phyloP scores from a whole-genome alignment of 2,888 invertebrate genomes.

The Agrochola lota region DNA sequence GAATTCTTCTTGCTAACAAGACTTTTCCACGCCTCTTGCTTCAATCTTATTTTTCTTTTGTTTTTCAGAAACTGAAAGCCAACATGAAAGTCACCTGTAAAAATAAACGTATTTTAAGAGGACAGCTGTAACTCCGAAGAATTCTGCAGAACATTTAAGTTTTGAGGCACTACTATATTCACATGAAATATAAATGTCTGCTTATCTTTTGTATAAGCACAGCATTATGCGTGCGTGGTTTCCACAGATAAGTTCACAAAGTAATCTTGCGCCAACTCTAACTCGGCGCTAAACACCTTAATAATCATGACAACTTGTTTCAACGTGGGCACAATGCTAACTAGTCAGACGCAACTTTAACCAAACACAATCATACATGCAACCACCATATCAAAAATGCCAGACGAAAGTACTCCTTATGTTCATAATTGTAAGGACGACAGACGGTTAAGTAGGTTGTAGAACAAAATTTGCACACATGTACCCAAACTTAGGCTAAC shows the following conservation, averaged over 20 bases:
- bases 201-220: conserved; percentile 25
- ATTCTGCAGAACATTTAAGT: too few relatives aligned
- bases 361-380: conserved; percentile 64
- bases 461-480: conserved; percentile 77
- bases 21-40: too few relatives aligned
- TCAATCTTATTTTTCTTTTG: not conserved
- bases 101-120: not conserved
- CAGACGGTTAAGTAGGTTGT: conserved; percentile 39
- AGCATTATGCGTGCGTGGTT: conserved; percentile 50
- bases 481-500: conserved; percentile 87
- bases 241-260: conserved; percentile 61
- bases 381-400: conserved; percentile 55
- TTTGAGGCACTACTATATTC: not conserved
- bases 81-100: too few relatives aligned
- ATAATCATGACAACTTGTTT: conserved; percentile 88
- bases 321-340: conserved; percentile 88
- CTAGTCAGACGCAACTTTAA: conserved; percentile 86
- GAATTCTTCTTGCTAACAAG: too few relatives aligned
- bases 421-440: conserved; percentile 41
- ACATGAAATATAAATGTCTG: not conserved
- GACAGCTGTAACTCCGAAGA: not conserved
- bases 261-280: conserved; percentile 72
- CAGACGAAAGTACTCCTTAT: conserved; percentile 64
- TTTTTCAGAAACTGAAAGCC: not conserved
- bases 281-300: conserved; percentile 84